Conservation (phyloP, 2,113 vertebrate genomes). For the Tamias sibiricus region DNA sequence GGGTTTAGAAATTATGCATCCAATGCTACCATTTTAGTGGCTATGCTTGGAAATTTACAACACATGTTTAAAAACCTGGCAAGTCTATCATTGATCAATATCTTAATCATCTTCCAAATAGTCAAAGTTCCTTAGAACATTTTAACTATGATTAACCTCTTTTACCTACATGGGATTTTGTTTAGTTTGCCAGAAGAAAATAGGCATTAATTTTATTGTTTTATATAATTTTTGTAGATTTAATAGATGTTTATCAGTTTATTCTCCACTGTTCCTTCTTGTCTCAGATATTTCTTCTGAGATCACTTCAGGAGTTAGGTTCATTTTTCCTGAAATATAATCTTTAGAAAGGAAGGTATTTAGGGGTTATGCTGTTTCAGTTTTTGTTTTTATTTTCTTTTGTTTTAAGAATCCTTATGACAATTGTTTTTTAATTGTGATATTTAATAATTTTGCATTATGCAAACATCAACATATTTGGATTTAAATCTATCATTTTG, state of each 20-base stretch:
- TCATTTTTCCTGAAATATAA: no score
- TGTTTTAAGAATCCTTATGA: no score
- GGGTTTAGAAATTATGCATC: neutral
- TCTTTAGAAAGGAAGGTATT: no score
- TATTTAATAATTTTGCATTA: no score
- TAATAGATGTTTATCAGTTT: neutral
- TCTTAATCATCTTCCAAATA: neutral
- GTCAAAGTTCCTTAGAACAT: neutral
- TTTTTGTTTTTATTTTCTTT: no score
- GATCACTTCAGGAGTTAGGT: no score
- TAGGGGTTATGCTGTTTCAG: no score
- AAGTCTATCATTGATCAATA: neutral
- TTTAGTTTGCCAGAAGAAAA: neutral
- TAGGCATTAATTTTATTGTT: neutral
- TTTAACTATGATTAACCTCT: neutral
- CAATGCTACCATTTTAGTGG: neutral
- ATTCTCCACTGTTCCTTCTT: no score
- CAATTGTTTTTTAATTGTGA: no score
- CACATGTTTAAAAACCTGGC: neutral
- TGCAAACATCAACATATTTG: neutral
- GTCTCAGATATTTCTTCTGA: no score
- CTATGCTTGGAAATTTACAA: neutral
- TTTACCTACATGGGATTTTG: neutral
- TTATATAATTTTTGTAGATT: neutral
- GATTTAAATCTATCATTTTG: neutral